Percentiles rank a stretch among this genome's conserved stretches.
phyloP scores from a whole-genome alignment of 1,140 invertebrate species.

The Drosophila melanica region DNA sequence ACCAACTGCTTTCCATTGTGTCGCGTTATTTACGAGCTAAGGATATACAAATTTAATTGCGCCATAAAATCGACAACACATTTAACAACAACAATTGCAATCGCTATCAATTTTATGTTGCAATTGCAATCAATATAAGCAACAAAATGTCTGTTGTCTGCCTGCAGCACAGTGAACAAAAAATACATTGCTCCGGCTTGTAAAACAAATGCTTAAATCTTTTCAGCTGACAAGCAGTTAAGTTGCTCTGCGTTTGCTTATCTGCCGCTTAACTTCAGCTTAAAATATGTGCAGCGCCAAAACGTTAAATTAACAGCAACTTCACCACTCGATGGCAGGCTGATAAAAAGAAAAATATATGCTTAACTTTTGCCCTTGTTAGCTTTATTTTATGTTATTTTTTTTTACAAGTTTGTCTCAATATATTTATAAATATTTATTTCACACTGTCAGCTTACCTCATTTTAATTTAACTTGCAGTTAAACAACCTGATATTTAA shows the following conservation, averaged over 20 bases:
- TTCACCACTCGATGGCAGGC: too few relatives aligned
- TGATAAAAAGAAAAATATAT: too few relatives aligned
- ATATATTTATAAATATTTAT: too few relatives aligned
- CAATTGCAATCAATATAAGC: slow-evolving; percentile 52
- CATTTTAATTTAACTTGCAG: too few relatives aligned
- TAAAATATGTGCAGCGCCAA: background rate
- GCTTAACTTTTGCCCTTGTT: too few relatives aligned
- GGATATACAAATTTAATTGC: slow-evolving; percentile 64
- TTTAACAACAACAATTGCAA: slow-evolving; percentile 27
- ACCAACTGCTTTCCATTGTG: slow-evolving; percentile 27
- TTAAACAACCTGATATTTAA: too few relatives aligned
- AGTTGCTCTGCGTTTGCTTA: background rate
- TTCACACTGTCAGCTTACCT: too few relatives aligned
- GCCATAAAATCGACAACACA: slow-evolving; percentile 59
- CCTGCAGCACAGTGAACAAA: background rate
- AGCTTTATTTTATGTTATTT: background rate
- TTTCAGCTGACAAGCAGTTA: background rate
- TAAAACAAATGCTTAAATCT: slow-evolving; percentile 2
- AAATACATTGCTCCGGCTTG: slow-evolving; percentile 5
- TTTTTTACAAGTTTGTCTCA: too few relatives aligned
- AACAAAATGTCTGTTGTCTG: slow-evolving; percentile 1
- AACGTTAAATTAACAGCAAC: background rate
- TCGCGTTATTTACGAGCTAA: slow-evolving; percentile 58
- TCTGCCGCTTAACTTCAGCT: background rate
- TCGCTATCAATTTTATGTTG: slow-evolving; percentile 58